Evolutionary conservation across 2,888 invertebrate species (phyloP).

Genomic region (Chalcosyrphus nemorum): DNA sequence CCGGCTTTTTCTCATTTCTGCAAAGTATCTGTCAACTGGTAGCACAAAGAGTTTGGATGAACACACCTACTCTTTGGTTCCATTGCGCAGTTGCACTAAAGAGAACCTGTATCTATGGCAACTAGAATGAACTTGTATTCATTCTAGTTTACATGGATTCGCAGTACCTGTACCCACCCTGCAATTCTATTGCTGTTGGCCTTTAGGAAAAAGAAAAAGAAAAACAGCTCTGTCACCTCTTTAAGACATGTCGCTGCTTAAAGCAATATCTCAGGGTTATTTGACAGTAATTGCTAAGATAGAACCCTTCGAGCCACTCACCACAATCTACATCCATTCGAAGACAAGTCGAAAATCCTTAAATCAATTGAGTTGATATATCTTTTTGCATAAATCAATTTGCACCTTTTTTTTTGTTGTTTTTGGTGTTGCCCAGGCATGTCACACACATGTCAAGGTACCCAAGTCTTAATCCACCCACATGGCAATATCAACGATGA

Average conservation of each 20-base stretch:
- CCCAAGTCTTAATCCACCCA: constrained; percentile 7
- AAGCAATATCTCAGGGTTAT: neutral
- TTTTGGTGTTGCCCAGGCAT: neutral
- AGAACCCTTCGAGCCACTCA: neutral
- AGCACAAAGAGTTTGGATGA: neutral
- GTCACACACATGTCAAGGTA: neutral
- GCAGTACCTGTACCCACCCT: neutral
- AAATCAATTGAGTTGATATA: neutral
- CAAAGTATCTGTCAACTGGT: neutral
- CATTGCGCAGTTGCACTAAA: neutral
- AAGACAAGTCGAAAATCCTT: neutral
- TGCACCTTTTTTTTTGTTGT: too few species aligned
- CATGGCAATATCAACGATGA: neutral
- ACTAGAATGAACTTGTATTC: neutral
- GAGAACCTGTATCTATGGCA: neutral
- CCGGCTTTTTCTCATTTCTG: neutral
- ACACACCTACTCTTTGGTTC: neutral
- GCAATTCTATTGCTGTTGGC: too few species aligned
- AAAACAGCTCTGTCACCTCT: neutral
- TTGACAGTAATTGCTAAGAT: neutral
- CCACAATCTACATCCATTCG: neutral
- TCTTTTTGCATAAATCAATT: neutral
- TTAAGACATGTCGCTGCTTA: neutral
- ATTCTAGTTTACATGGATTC: neutral
- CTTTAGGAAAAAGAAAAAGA: too few species aligned